These are phyloP conservation scores for Sarcophaga rosellei DNA, from an alignment of 2,888 invertebrate species.

Conservation along the genomic window DNA sequence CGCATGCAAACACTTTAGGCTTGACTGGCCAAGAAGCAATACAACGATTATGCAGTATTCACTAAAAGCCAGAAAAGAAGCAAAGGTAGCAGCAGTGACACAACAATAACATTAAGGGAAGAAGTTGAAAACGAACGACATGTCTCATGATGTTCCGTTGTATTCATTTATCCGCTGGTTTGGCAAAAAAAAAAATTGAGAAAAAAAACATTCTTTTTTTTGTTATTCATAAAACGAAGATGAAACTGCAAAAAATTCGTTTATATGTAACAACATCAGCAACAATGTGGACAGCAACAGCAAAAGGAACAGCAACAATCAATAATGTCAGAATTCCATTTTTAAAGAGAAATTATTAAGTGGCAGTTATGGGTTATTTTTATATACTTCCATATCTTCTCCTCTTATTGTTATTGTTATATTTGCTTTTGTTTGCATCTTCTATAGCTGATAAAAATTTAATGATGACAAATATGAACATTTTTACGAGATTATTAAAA, in stretches of 20 bases:
- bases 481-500: slow-evolving; percentile 69
- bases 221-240: slow-evolving; percentile 30
- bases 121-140: slow-evolving; percentile 25
- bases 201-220: too few relatives aligned
- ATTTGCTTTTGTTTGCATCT: slow-evolving; percentile 4
- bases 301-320: slow-evolving; percentile 57
- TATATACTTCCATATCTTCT: background rate
- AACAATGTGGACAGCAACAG: slow-evolving; percentile 2
- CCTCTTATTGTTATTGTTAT: background rate
- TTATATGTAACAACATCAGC: slow-evolving; percentile 25
- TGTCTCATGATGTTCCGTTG: slow-evolving; percentile 59
- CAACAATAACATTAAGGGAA: background rate
- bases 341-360: slow-evolving; percentile 67
- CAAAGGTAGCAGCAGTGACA: slow-evolving; percentile 12
- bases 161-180: slow-evolving; percentile 39
- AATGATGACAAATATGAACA: slow-evolving; percentile 69
- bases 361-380: slow-evolving; percentile 66
- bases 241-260: slow-evolving; percentile 38
- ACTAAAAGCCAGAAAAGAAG: slow-evolving; percentile 7
- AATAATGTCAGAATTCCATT: slow-evolving; percentile 63
- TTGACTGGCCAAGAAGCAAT: slow-evolving; percentile 24
- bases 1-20: slow-evolving; percentile 21
- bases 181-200: slow-evolving; percentile 10
- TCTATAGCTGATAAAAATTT: slow-evolving; percentile 62
- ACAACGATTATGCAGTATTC: slow-evolving; percentile 40